phyloP scores from a whole-genome alignment of 1,140 invertebrate genomes.

The Rhizoglyphus robini region DNA sequence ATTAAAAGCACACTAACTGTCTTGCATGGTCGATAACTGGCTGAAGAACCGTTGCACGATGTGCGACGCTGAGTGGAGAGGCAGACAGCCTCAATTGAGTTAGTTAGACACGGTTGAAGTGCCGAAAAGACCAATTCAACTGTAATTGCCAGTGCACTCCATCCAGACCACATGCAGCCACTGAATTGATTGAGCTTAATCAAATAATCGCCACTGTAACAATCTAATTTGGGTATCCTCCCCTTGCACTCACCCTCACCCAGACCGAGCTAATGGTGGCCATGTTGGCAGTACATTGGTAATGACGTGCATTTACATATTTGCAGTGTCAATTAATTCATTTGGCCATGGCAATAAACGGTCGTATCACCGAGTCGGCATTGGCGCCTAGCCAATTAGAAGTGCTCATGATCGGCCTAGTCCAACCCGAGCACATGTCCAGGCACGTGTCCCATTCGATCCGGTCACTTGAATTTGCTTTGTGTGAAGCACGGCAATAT shows the following conservation, averaged over 20 bases:
- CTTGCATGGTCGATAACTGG: not conserved
- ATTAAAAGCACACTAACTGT: constrained; percentile 5
- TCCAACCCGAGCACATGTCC: not conserved
- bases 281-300: too few species aligned
- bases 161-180: not conserved
- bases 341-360: not conserved
- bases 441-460: not conserved
- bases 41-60: not conserved
- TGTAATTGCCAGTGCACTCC: not conserved
- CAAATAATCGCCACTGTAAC: constrained; percentile 1
- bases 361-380: too few species aligned
- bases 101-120: constrained; percentile 12
- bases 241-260: not conserved
- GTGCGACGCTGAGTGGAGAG: not conserved
- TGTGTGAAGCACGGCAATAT: not conserved
- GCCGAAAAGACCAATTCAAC: constrained; percentile 7
- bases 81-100: constrained; percentile 9
- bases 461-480: not conserved
- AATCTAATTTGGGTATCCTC: not conserved
- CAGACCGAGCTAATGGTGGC: not conserved
- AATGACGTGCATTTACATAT: constrained; percentile 3
- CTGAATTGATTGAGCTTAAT: constrained; percentile 9
- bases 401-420: too few species aligned
- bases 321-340: not conserved
- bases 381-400: too few species aligned